Conservation (phyloP, 2,113 vertebrate species). For the Isurus oxyrinchus region DNA sequence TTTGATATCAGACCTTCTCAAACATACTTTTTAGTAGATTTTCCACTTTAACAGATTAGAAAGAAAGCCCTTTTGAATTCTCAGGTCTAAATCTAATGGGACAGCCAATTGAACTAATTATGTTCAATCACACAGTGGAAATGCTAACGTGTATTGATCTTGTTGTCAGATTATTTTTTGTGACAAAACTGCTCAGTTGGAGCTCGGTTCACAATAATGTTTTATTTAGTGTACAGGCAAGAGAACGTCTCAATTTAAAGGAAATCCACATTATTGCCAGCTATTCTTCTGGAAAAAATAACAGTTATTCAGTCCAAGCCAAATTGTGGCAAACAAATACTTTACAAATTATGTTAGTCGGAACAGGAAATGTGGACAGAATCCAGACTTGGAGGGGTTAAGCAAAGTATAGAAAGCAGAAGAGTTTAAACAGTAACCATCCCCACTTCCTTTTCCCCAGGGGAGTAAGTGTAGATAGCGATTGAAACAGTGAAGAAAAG, state of each 20-base stretch:
- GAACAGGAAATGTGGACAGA: neutral
- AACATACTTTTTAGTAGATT: neutral
- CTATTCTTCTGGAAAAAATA: neutral
- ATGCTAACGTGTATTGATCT: slow-evolving; percentile 9
- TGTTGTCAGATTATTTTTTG: neutral
- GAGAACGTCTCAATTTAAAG: neutral
- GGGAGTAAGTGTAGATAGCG: neutral
- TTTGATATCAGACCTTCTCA: neutral
- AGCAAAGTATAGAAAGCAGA: slow-evolving; percentile 8
- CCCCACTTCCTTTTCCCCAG: neutral
- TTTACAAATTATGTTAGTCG: neutral
- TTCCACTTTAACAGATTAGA: neutral
- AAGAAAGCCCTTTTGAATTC: neutral
- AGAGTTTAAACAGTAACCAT: neutral
- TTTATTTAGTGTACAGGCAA: neutral
- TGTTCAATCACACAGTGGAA: neutral
- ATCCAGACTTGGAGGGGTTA: neutral
- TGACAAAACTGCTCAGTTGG: slow-evolving; percentile 21
- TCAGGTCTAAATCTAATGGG: slow-evolving; percentile 1
- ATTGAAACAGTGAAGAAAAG: slow-evolving; percentile 31
- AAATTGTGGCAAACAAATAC: neutral
- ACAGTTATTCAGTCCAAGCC: neutral
- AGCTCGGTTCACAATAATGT: neutral
- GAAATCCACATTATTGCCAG: neutral
- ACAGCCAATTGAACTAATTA: neutral